phyloP scores from a whole-genome alignment of 2,888 invertebrate species.

The Oasisia sp. region DNA sequence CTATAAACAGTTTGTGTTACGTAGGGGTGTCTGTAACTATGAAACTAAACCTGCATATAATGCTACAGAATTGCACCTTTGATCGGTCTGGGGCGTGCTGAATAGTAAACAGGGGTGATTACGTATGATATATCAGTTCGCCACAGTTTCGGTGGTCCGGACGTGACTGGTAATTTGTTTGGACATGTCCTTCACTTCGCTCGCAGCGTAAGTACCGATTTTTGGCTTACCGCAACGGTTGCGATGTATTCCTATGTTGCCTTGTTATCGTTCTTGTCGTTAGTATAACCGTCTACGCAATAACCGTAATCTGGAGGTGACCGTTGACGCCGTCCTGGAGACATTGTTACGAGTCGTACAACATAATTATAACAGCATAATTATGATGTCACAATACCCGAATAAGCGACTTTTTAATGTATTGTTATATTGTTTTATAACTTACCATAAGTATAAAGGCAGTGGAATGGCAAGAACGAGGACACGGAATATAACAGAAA shows the following conservation, averaged over 20 bases:
- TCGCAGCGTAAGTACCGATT: background rate
- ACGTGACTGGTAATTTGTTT: background rate
- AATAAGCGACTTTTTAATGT: background rate
- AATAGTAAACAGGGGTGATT: constrained; percentile 2
- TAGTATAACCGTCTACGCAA: background rate
- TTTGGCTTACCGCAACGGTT: background rate
- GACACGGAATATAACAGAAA: background rate
- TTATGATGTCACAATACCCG: background rate
- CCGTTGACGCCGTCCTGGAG: background rate
- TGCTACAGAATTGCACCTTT: background rate
- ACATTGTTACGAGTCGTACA: background rate
- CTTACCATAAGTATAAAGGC: background rate
- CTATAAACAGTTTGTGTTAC: background rate
- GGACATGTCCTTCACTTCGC: background rate
- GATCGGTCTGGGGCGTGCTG: background rate
- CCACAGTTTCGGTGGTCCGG: background rate
- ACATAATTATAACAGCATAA: background rate
- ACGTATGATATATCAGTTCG: background rate
- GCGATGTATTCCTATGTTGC: background rate
- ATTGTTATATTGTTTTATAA: too few species aligned
- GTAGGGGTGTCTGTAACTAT: background rate
- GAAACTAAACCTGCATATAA: background rate
- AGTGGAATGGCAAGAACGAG: background rate
- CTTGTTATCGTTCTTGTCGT: background rate
- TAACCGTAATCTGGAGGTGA: background rate